Base-by-base conservation (phyloP, 2,888 invertebrate species). In the Pollenia griseotomentosa region DNA sequence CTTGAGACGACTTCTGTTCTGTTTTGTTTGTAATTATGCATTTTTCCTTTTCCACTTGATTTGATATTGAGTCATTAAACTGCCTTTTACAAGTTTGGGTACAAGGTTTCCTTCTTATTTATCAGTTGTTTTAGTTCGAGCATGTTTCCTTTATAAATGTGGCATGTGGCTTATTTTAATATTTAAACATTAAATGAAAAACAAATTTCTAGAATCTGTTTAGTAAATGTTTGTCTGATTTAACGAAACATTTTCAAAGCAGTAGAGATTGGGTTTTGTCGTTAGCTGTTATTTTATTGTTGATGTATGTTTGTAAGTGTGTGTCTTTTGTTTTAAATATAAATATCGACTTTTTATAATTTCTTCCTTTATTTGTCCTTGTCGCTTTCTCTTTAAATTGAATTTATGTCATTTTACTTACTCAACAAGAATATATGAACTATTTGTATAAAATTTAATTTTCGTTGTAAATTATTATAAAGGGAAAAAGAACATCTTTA, bases 141-240 rank as follows among this genome's bases (percentile, higher is more conserved):
- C 73, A 71, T 83, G 57, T 53, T 65, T 83, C 66, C 59, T 79
- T 61, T 46, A 19, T 70, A 55, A 77, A 42, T 83, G 77, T 83
- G 70, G 77, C 63, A 70, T 83, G 77, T 14, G 16, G 19, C 4
- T 9, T 6, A 14, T 12, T 70, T 11, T 10, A 40, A 19, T 63
- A 44, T 40, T 16, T 14, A 74, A 61, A 40, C 5, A 59, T 23
- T 11, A 44, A 14, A 51, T 19, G 40, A 4, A 14, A 42, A 55
- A 11, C 9, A 66, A 55, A 33, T 12, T 46, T 23, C 19, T 19
- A 46, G 40, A 10, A 57, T 2, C 33, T 44, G 11, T 61, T 6
- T n/a, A 14, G 12, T 23, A 10, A 44, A 8, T 16, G 48, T 19
- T 3, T 59, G n/a, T 59, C 46, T 57, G 16, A 33, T 3, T 57